Percentiles rank a stretch among this genome's conserved stretches.
Evolutionary conservation across 2,797 vertebrate genomes (phyloP).

Genomic region (Podarcis siculus): DNA sequence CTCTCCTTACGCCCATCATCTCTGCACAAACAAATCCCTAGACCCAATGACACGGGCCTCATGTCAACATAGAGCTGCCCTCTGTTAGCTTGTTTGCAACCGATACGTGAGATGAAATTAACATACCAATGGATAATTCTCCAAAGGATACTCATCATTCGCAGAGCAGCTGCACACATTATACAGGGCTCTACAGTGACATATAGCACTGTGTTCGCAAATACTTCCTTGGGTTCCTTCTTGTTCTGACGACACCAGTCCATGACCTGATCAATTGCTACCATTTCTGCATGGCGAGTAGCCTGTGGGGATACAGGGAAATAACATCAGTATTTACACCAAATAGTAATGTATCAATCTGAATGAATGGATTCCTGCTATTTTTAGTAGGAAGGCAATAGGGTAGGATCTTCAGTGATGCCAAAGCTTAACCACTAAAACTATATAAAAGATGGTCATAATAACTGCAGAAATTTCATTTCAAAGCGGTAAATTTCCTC

Average conservation of each 20-base stretch:
- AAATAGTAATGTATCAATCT: background rate
- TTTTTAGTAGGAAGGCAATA: background rate
- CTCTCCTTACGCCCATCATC: background rate
- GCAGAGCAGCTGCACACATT: conserved; percentile 94
- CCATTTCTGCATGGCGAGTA: conserved; percentile 95
- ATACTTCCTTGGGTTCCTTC: conserved; percentile 75
- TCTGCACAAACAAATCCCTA: accelerated
- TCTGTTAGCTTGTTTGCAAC: background rate
- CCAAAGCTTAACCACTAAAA: background rate
- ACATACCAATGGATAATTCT: background rate
- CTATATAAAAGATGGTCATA: background rate
- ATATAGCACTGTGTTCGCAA: conserved; percentile 82
- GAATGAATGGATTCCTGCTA: too few relatives aligned
- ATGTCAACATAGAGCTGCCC: conserved; percentile 3
- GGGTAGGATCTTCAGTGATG: background rate
- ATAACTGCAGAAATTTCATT: background rate
- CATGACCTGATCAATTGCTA: conserved; percentile 89
- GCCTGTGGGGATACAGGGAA: conserved; percentile 79
- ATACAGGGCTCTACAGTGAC: conserved; percentile 97
- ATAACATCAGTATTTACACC: conserved; percentile 13
- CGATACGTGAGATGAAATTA: background rate
- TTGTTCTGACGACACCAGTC: conserved; percentile 82
- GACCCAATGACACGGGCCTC: background rate
- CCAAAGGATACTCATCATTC: conserved; percentile 91
- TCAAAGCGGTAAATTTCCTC: background rate